phyloP scores from a whole-genome alignment of 2,888 invertebrate species.

The Callosobruchus maculatus region DNA sequence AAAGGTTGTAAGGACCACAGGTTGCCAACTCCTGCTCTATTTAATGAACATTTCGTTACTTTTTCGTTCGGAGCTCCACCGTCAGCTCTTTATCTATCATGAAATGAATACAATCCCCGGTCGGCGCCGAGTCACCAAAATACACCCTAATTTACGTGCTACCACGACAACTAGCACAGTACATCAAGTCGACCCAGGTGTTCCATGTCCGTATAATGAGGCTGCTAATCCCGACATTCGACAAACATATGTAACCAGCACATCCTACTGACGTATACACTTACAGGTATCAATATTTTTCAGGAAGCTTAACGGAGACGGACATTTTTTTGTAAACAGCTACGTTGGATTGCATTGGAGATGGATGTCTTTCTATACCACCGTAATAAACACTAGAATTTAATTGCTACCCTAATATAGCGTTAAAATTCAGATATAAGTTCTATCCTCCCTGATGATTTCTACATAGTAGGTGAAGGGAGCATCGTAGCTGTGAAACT shows the following conservation, averaged over 20 bases:
- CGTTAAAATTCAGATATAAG: too few relatives aligned
- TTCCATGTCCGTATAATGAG: conserved; percentile 41
- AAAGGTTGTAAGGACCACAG: too few relatives aligned
- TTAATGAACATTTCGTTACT: too few relatives aligned
- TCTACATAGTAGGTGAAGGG: too few relatives aligned
- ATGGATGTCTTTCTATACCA: not conserved
- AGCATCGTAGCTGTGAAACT: too few relatives aligned
- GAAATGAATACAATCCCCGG: not conserved
- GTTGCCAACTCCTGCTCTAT: too few relatives aligned
- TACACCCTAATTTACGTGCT: not conserved
- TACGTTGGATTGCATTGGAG: not conserved
- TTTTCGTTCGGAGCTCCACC: too few relatives aligned
- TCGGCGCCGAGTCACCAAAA: not conserved
- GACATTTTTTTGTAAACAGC: not conserved
- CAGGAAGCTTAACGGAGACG: not conserved
- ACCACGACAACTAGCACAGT: conserved; percentile 10
- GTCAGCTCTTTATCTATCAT: not conserved
- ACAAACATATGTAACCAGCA: conserved; percentile 29
- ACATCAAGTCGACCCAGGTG: conserved; percentile 37
- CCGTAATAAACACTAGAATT: too few relatives aligned
- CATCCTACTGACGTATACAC: conserved; percentile 8
- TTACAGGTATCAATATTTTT: not conserved
- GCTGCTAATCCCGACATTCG: conserved; percentile 31
- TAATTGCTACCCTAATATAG: too few relatives aligned
- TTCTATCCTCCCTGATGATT: too few relatives aligned